Percentiles rank a stretch among this genome's conserved stretches.
Conservation (phyloP, 2,888 invertebrate species). For the Cordilura impudica region DNA sequence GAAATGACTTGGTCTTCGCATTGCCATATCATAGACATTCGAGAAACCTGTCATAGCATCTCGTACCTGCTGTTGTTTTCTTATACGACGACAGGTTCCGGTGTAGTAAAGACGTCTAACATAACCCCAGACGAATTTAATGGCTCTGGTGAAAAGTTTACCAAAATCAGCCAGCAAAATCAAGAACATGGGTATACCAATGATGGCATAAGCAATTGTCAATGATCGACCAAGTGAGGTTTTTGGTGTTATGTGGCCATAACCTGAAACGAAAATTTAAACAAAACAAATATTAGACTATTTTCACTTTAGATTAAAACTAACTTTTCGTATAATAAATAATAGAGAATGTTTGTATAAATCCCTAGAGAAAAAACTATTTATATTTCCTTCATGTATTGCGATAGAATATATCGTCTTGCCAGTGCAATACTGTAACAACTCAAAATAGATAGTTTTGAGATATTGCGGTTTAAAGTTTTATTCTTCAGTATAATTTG, state of each 20-base stretch:
- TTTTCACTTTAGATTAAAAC: too few species aligned
- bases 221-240: conserved; percentile 91
- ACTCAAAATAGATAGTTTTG: too few species aligned
- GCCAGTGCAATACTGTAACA: too few species aligned
- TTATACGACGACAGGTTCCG: conserved; percentile 87
- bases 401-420: too few species aligned
- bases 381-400: too few species aligned
- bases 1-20: conserved; percentile 84
- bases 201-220: conserved; percentile 94
- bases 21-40: conserved; percentile 88
- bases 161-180: conserved; percentile 97
- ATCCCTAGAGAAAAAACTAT: too few species aligned
- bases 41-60: conserved; percentile 91
- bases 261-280: conserved; percentile 84
- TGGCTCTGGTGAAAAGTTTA: conserved; percentile 92
- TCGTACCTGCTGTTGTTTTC: conserved; percentile 87
- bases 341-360: too few species aligned
- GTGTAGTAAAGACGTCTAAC: conserved; percentile 91
- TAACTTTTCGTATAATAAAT: too few species aligned
- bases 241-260: conserved; percentile 96
- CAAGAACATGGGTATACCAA: conserved; percentile 97
- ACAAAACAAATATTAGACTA: neutral
- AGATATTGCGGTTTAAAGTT: too few species aligned
- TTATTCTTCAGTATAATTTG: too few species aligned
- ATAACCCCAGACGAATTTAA: conserved; percentile 94